These are phyloP conservation scores for Coelopa pilipes DNA, from an alignment of 2,888 invertebrate species.

Conservation along the genomic window DNA sequence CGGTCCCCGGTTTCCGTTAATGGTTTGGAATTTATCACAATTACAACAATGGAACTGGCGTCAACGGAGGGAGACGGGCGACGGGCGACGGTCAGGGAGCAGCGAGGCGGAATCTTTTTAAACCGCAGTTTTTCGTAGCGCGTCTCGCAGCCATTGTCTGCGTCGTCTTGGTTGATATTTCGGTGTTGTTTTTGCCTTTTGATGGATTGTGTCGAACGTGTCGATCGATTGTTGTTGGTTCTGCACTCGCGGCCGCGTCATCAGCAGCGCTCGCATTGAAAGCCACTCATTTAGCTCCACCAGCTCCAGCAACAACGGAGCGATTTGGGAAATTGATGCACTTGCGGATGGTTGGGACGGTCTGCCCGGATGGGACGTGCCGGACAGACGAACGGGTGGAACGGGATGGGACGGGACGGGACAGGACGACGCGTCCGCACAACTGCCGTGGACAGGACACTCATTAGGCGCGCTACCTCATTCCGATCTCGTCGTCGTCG, in stretches of 20 bases:
- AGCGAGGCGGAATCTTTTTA: neutral
- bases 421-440: conserved; percentile 26
- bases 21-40: conserved; percentile 11
- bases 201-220: conserved; percentile 29
- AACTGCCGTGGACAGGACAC: conserved; percentile 36
- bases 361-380: no score
- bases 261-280: conserved; percentile 25
- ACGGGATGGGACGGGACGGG: neutral
- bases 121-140: conserved; percentile 22
- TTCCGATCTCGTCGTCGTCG: neutral
- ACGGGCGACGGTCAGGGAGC: neutral
- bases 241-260: conserved; percentile 20
- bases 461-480: conserved; percentile 36
- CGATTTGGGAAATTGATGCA: neutral
- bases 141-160: neutral
- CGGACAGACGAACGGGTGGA: neutral
- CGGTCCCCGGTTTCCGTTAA: conserved; percentile 2
- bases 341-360: no score
- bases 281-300: conserved; percentile 19
- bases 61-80: neutral
- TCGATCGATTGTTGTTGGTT: conserved; percentile 8
- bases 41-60: neutral
- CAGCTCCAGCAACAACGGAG: neutral
- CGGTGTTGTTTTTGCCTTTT: conserved; percentile 5
- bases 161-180: neutral